Base-by-base conservation (phyloP, 2,888 invertebrate species). In the Orchesellides sinensis region DNA sequence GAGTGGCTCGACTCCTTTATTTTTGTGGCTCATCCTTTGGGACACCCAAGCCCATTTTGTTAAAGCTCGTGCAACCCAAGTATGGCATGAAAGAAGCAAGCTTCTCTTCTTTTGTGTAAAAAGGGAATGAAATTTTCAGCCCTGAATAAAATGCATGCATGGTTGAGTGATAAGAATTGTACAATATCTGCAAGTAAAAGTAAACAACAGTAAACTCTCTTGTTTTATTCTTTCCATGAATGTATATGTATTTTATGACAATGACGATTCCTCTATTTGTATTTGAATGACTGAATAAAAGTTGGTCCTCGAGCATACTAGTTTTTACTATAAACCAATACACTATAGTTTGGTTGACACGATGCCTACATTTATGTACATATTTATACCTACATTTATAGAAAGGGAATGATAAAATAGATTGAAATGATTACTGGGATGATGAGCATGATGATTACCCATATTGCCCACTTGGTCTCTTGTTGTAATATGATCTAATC, bases 21-120 rank as follows among this genome's bases (percentile, higher is more conserved):
- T 84, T 85, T 80, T 83, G 82, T 85, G 75, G 82, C 74, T 72
- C 66, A 78, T 84, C 85, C 85, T 85, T 72, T 70, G 85, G 85
- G 85, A 85, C 77, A 81, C 25, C 47, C 35, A 69, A 73, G 29
- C 73, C 83, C 70, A 73, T 78, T 83, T 73, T 14, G 63, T 14
- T 61, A 21, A 3, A 27, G 49, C 78, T 63, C 63, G 78, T 70
- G 70, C 63, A 61, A 65, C 14, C 65, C 25, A 40, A 40, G n/a
- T n/a, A n/a, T n/a, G 5, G 17, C 21, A 59, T 21, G 59, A 8
- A 59, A 59, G 5, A n/a, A 27, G 4, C 19, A 25, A 59, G 52
- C 52, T 52, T 19, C n/a, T 21, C 52, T 8, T 19, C n/a, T 21
- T 19, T 8, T 27, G 59, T 29, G 59, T 8, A 59, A 29, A 59